Percentiles rank a stretch among this genome's conserved stretches.
These are phyloP conservation scores for Lithosia quadra DNA, from an alignment of 2,888 invertebrate genomes.

Conservation along the genomic window DNA sequence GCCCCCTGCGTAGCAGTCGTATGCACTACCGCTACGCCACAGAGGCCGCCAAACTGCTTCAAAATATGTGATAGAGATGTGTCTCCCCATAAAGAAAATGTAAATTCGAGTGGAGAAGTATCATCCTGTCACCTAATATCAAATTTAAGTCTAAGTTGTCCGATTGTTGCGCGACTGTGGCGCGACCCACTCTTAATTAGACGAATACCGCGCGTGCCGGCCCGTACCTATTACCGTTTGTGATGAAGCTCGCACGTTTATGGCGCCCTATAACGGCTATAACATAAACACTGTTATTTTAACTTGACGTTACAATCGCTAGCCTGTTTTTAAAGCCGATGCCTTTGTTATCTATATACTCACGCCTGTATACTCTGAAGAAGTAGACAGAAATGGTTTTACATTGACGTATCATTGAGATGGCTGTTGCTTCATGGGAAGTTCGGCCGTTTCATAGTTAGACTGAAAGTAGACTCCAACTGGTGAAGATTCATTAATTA, in stretches of 20 bases:
- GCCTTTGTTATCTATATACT: not conserved
- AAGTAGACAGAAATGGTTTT: not conserved
- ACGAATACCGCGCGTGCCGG: slow-evolving; percentile 16
- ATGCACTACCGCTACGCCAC: too few species aligned
- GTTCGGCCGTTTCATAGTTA: too few species aligned
- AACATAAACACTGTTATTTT: slow-evolving; percentile 4
- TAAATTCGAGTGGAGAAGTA: too few species aligned
- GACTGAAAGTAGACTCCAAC: too few species aligned
- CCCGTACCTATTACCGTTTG: slow-evolving; percentile 9
- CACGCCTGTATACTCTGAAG: not conserved
- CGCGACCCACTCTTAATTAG: slow-evolving; percentile 14
- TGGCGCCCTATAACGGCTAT: not conserved
- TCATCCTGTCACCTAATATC: too few species aligned
- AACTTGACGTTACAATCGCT: not conserved
- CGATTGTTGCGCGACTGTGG: slow-evolving; percentile 8
- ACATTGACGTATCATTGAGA: too few species aligned
- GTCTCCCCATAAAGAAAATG: too few species aligned
- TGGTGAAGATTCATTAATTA: not conserved
- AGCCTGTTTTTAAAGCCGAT: not conserved
- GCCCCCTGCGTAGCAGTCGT: too few species aligned
- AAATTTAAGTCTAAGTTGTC: not conserved
- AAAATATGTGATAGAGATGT: too few species aligned
- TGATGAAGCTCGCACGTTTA: slow-evolving; percentile 14
- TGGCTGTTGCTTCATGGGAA: too few species aligned
- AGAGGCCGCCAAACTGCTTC: too few species aligned